Evolutionary conservation across 1,140 invertebrate species (phyloP).

Genomic region (Stegodyphus dumicola): DNA sequence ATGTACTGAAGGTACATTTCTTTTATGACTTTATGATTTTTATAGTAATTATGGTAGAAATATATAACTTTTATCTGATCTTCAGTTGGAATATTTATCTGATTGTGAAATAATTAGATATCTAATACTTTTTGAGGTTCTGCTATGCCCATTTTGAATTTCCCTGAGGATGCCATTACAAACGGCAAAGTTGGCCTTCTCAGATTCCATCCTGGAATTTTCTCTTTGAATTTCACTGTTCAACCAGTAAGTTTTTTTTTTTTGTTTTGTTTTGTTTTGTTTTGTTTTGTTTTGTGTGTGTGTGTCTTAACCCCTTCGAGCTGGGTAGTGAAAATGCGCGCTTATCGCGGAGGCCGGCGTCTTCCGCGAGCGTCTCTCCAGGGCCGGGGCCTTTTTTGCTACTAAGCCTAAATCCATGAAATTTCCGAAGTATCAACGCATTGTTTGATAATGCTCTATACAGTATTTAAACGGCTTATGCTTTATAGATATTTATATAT

Average conservation of each 20-base stretch:
- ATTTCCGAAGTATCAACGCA: too few species aligned
- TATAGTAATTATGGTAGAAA: background rate
- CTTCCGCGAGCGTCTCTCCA: too few species aligned
- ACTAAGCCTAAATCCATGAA: too few species aligned
- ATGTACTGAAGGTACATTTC: slow-evolving; percentile 29
- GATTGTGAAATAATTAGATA: background rate
- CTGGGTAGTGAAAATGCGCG: too few species aligned
- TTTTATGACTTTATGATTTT: slow-evolving; percentile 12
- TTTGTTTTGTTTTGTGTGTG: too few species aligned
- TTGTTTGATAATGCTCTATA: too few species aligned
- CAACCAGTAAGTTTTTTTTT: slow-evolving; percentile 43
- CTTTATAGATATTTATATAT: too few species aligned
- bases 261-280: background rate
- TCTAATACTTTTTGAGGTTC: slow-evolving; percentile 24
- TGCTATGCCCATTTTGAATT: slow-evolving; percentile 14
- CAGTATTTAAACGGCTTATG: too few species aligned
- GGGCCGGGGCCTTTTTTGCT: too few species aligned
- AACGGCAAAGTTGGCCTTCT: slow-evolving; percentile 53
- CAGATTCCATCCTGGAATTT: slow-evolving; percentile 36
- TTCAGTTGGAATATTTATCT: background rate
- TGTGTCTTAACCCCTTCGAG: too few species aligned
- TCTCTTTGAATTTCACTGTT: slow-evolving; percentile 33
- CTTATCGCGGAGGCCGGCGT: too few species aligned
- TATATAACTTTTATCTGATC: background rate
- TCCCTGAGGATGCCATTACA: slow-evolving; percentile 49